Evolutionary conservation across 2,113 vertebrate genomes (phyloP).

Genomic region (Phoxinus phoxinus): DNA sequence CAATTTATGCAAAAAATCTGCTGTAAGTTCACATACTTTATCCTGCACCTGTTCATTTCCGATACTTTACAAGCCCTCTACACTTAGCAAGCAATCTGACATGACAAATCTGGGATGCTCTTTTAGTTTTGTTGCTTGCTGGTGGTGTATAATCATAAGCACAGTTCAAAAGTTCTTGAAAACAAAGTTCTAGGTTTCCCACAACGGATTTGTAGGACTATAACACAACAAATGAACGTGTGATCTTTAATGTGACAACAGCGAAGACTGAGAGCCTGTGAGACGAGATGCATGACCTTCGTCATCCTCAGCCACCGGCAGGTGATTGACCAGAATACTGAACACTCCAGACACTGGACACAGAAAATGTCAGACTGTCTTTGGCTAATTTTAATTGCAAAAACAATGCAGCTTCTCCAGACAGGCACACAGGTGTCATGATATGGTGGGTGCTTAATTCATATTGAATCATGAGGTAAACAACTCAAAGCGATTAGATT

Average conservation of each 20-base stretch:
- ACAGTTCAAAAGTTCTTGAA: neutral
- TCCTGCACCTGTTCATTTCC: neutral
- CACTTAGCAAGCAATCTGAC: neutral
- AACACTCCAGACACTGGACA: constrained; percentile 15
- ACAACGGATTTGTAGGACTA: neutral
- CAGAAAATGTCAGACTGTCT: constrained; percentile 35
- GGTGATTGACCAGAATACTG: constrained; percentile 7
- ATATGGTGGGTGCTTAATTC: constrained; percentile 8
- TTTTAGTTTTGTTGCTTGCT: neutral
- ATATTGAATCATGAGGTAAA: neutral
- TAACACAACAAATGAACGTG: neutral
- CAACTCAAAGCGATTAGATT: neutral
- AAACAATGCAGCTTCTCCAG: neutral
- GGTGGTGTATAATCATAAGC: neutral
- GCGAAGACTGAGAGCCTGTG: neutral
- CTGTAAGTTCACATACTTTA: neutral
- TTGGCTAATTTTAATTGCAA: constrained; percentile 37
- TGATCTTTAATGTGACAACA: constrained; percentile 6
- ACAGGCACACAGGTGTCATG: constrained; percentile 5
- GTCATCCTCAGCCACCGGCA: neutral
- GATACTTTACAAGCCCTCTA: neutral
- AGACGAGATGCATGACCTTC: neutral
- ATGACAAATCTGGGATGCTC: neutral
- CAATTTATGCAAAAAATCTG: neutral
- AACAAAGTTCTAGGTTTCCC: constrained; percentile 10